Evolutionary conservation across 2,797 vertebrate species (phyloP), one percentile per base, ranked within the genome.

Genomic region (Austrolebias charrua): DNA sequence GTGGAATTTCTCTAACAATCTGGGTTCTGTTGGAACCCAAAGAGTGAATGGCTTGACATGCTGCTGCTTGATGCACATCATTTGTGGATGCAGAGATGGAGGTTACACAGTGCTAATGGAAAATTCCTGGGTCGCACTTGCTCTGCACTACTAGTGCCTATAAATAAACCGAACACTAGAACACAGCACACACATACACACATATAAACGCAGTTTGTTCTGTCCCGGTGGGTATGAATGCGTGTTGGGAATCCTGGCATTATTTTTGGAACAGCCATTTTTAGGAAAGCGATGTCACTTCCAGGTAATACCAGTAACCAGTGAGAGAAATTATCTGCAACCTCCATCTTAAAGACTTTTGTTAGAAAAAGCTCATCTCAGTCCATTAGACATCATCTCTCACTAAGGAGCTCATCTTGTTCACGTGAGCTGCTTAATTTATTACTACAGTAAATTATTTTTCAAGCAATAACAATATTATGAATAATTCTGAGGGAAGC

Each of bases 281-380:
- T 33, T 43, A 3, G 43, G 42, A 64, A 57, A 56, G 19, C 61
- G 62, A 78, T 68, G 72, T 75, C 76, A 71, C 57, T 75, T 73
- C 54, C 81, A 78, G 73, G 73, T 71, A 77, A 64, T 81, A 84
- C 85, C 63, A 24, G 55, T 61, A 82, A 88, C 86, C 66, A 79
- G 44, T 6, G 49, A 40, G 58, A 66, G 47, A 66, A 75, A 84
- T 80, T 81, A 83, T 82, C 75, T 72, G 57, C 55, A 33, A 6
- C 28, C 71, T 57, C 60, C 73, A 78, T 84, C 84, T 85, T 73
- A 79, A 85, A 82, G 69, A 73, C 49, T 56, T 63, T 11, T 15
- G 60, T 18, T 67, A 55, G 65, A 62, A 81, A 63, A 79, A 67
- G 31, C 60, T 9, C 1, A 33, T 48, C 63, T 60, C 45, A 43